Evolutionary conservation across 2,113 vertebrate genomes (phyloP).

Genomic region (Eolophus roseicapilla): DNA sequence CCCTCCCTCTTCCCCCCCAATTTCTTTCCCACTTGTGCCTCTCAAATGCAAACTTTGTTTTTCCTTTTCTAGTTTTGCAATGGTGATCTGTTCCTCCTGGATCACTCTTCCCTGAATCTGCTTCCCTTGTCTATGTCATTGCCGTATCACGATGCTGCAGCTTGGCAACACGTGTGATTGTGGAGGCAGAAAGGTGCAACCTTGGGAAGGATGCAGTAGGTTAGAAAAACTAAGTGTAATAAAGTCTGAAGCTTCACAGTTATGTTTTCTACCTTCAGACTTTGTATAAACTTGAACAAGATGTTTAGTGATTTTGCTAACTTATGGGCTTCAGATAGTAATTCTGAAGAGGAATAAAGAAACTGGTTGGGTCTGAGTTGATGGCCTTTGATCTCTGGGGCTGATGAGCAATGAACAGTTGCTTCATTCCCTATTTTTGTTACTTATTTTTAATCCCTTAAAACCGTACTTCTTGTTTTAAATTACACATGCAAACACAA

Average conservation of each 20-base stretch:
- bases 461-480: not conserved
- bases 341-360: not conserved
- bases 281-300: not conserved
- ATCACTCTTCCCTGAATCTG: not conserved
- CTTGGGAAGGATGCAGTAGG: not conserved
- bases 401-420: not conserved
- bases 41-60: not conserved
- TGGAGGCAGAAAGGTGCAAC: not conserved
- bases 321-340: not conserved
- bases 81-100: not conserved
- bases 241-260: not conserved
- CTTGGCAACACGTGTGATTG: not conserved
- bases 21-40: not conserved
- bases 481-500: not conserved
- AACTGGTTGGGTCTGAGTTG: not conserved
- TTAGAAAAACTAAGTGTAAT: not conserved
- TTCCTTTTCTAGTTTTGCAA: not conserved
- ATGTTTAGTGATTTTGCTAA: not conserved
- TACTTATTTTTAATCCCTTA: not conserved
- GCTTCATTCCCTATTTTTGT: not conserved
- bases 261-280: not conserved
- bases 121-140: not conserved
- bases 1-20: not conserved
- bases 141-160: fast-evolving
- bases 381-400: not conserved